A percentile compares a stretch with the other conserved stretches of the same genome.
Evolutionary conservation across 2,888 invertebrate species (phyloP).

Genomic region (Sesia apiformis): DNA sequence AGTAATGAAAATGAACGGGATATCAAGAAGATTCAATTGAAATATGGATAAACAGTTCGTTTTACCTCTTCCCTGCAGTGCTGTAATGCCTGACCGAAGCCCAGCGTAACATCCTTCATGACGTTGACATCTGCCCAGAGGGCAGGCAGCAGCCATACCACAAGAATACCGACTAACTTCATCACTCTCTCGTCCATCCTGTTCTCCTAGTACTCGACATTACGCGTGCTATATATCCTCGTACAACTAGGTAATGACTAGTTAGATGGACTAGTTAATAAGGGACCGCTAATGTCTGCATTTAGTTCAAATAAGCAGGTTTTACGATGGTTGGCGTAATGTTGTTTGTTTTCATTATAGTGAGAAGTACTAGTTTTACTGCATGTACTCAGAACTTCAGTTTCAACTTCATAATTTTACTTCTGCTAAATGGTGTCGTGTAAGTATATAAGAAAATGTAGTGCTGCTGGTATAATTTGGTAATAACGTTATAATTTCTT

Average conservation of each 20-base stretch:
- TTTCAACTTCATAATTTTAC: too few relatives aligned
- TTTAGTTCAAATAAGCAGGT: neutral
- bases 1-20: too few relatives aligned
- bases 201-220: neutral
- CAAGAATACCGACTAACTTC: slow-evolving; percentile 6
- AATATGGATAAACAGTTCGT: neutral
- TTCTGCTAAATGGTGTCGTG: too few relatives aligned
- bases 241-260: too few relatives aligned
- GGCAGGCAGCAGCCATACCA: slow-evolving; percentile 3
- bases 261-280: neutral
- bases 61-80: slow-evolving; percentile 54
- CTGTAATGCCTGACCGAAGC: slow-evolving; percentile 59
- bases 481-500: too few relatives aligned
- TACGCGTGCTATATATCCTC: too few relatives aligned
- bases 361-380: too few relatives aligned
- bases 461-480: too few relatives aligned
- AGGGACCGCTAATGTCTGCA: neutral
- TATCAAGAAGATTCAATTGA: too few relatives aligned
- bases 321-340: neutral
- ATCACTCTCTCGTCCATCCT: neutral
- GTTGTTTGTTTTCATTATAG: too few relatives aligned
- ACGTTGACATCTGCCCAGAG: slow-evolving; percentile 27
- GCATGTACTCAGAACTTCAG: too few relatives aligned
- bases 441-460: too few relatives aligned
- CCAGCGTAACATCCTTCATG: slow-evolving; percentile 63